Base-by-base conservation (phyloP, 2,113 vertebrate species). In the Guaruba guarouba region DNA sequence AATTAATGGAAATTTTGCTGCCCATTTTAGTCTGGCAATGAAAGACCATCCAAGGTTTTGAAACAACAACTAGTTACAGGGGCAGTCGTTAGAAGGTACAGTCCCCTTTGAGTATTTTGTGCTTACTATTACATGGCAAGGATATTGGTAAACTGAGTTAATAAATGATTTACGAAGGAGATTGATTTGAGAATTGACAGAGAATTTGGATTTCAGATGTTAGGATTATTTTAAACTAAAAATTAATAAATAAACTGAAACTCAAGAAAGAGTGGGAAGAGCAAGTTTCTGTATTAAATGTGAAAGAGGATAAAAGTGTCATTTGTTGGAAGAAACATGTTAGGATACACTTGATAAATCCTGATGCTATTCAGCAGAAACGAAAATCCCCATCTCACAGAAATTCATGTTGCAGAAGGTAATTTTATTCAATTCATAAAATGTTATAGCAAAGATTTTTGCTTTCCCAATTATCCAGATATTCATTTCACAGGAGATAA, bases 391-490 rank as follows among this genome's bases (percentile, higher is more conserved):
- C 28, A 3, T 66, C 39, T 89, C 64, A 93, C 63, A 94, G 88
- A 96, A 97, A 92, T 97, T 97, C 86, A 87, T 95, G 95, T 92
- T 95, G 84, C 79, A 93, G 80, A 91, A 97, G 87, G 68, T 81
- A 97, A 95, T 96, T 97, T 97, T 97, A 96, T 97, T 89, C 82
- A 96, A 96, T 94, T 95, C 94, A 94, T 97, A 97, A 98, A 97
- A 96, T 82, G 48, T 76, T 90, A 70, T 63, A 90, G 88, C 75
- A 96, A 88, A n/a, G 8, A 84, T 88, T 97, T 96, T 93, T 96
- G 78, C 95, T 92, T 96, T 95, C 90, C 82, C 91, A 97, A 96
- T 97, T 97, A 97, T 93, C 84, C 78, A 95, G 90, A 94, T 97
- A 97, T 93, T 92, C 90, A 86, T 97, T 97, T 86, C 81, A 84